These are phyloP conservation scores for Theretra japonica DNA, from an alignment of 2,888 invertebrate species.

Conservation along the genomic window DNA sequence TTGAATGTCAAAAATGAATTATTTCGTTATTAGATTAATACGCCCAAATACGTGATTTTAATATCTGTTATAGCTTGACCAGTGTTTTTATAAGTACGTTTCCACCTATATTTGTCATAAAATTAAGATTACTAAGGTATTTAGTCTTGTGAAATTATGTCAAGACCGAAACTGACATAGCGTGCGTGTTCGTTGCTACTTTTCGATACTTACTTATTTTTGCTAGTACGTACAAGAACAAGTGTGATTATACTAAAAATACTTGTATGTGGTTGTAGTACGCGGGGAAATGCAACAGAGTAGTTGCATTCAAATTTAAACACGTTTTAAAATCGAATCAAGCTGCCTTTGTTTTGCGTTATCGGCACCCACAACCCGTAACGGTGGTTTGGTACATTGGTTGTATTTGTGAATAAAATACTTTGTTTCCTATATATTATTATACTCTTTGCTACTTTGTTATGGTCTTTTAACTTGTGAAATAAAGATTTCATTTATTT, in stretches of 20 bases:
- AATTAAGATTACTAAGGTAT: neutral
- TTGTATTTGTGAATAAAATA: neutral
- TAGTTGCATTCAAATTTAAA: neutral
- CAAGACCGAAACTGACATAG: neutral
- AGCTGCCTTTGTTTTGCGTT: neutral
- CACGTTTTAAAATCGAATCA: neutral
- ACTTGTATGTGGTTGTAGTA: neutral
- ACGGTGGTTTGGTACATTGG: neutral
- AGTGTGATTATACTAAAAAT: neutral
- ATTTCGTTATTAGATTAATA: neutral
- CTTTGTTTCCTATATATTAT: too few species aligned
- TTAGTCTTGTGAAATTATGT: neutral
- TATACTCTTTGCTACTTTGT: too few species aligned
- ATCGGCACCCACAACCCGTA: neutral
- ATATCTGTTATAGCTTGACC: neutral
- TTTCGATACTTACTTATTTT: neutral
- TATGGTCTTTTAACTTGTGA: neutral
- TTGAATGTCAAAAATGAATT: conserved; percentile 46
- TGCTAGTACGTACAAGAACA: neutral
- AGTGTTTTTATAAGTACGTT: conserved; percentile 10
- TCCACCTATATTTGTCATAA: neutral
- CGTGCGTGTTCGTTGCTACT: neutral
- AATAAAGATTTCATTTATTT: too few species aligned
- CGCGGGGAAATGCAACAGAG: neutral
- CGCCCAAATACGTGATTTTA: neutral